These are phyloP conservation scores for Yoshiicerus persimilis DNA, from an alignment of 1,140 invertebrate genomes.

Conservation along the genomic window DNA sequence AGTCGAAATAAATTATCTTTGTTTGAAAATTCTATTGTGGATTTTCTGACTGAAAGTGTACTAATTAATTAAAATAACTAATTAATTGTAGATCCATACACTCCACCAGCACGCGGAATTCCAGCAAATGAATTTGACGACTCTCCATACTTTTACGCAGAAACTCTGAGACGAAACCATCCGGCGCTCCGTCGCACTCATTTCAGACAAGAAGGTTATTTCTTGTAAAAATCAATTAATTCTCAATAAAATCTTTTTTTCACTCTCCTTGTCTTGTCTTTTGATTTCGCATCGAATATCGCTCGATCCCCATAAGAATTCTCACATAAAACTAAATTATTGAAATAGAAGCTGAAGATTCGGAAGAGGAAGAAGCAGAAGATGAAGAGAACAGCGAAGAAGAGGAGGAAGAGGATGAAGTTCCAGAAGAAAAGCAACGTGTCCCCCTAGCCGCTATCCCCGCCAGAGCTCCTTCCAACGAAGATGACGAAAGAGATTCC, in stretches of 20 bases:
- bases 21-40: not conserved
- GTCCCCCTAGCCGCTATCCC: slow-evolving; percentile 20
- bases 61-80: not conserved
- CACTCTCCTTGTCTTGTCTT: not conserved
- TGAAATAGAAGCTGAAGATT: not conserved
- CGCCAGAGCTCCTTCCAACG: not conserved
- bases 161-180: not conserved
- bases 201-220: slow-evolving; percentile 33
- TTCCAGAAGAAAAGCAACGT: not conserved
- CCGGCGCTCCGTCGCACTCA: not conserved
- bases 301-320: not conserved
- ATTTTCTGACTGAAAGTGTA: not conserved
- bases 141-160: not conserved
- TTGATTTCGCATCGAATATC: not conserved
- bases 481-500: slow-evolving; percentile 29
- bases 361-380: slow-evolving; percentile 19
- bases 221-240: slow-evolving; percentile 12
- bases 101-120: slow-evolving; percentile 36
- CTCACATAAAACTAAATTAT: not conserved
- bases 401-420: slow-evolving; percentile 37
- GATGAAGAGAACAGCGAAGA: slow-evolving; percentile 21
- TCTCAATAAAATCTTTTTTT: slow-evolving; percentile 19
- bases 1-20: not conserved
- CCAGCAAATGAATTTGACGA: not conserved
- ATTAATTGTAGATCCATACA: slow-evolving; percentile 40